Conservation (phyloP, 2,113 vertebrate genomes). For the Stegastes partitus region DNA sequence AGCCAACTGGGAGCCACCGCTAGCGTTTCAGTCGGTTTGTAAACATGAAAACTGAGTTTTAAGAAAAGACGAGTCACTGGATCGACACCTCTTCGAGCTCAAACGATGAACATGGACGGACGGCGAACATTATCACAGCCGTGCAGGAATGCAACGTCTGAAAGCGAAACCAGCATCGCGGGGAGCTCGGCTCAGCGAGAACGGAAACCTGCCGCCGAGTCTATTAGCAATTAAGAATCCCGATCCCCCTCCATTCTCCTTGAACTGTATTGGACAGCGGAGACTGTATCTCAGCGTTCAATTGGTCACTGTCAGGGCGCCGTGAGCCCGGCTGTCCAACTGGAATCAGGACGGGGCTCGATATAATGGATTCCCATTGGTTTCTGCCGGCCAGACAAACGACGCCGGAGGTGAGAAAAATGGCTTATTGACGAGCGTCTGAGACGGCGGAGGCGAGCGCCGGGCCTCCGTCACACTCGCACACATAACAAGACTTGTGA, state of each 20-base stretch:
- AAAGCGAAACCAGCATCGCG: neutral
- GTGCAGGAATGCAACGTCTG: neutral
- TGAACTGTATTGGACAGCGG: constrained; percentile 62
- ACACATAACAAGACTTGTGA: neutral
- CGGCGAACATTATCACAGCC: neutral
- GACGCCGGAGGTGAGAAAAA: constrained; percentile 59
- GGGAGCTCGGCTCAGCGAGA: neutral
- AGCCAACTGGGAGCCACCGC: too few relatives aligned
- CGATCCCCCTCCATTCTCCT: constrained; percentile 59
- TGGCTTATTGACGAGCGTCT: constrained; percentile 73
- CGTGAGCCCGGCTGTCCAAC: constrained; percentile 49
- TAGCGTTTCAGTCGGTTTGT: too few relatives aligned
- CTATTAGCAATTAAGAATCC: constrained; percentile 66
- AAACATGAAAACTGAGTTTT: too few relatives aligned
- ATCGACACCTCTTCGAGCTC: too few relatives aligned
- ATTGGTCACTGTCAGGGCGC: constrained; percentile 74
- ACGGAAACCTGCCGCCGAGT: constrained; percentile 43
- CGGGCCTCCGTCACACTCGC: neutral
- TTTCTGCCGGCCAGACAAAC: constrained; percentile 72
- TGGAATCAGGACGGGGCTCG: constrained; percentile 64
- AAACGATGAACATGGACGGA: too few relatives aligned
- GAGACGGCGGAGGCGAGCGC: constrained; percentile 4
- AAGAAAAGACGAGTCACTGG: too few relatives aligned
- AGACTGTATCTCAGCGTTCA: constrained; percentile 64
- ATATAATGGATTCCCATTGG: constrained; percentile 81